Percentiles rank a stretch among this genome's conserved stretches.
phyloP scores from a whole-genome alignment of 2,113 vertebrate genomes.

The Vidua macroura region DNA sequence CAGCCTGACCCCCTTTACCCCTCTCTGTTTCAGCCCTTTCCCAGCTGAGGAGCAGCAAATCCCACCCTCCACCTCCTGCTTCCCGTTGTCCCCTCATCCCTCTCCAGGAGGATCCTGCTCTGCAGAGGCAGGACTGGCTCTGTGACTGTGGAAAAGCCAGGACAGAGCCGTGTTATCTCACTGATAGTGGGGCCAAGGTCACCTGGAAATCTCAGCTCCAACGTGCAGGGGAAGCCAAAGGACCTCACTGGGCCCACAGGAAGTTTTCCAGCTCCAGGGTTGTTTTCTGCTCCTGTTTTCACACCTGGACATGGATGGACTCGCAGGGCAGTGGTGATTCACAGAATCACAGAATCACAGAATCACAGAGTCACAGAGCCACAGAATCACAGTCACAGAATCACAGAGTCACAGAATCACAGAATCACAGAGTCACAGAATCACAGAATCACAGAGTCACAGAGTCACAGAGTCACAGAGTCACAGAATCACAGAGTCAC shows the following conservation, averaged over 20 bases:
- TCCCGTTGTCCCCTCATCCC: not conserved
- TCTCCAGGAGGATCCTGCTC: rapidly evolving
- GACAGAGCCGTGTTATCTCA: not conserved
- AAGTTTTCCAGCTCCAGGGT: not conserved
- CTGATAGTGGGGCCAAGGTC: rapidly evolving
- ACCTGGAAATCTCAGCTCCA: not conserved
- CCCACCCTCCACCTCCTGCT: not conserved
- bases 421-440: too few relatives aligned
- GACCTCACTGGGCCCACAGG: not conserved
- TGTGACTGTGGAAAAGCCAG: not conserved
- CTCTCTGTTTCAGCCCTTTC: not conserved
- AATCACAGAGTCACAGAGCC: too few relatives aligned
- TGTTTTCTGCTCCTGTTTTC: not conserved
- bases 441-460: too few relatives aligned
- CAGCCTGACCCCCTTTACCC: not conserved
- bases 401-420: too few relatives aligned
- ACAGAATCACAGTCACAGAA: not conserved
- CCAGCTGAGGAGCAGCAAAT: not conserved
- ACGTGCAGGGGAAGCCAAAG: not conserved
- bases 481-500: too few relatives aligned
- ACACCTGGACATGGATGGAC: not conserved
- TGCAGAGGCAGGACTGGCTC: not conserved
- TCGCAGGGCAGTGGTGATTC: rapidly evolving
- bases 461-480: too few relatives aligned
- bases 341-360: too few relatives aligned